Evolutionary conservation across 2,888 invertebrate species (phyloP).

Genomic region (Metalampra italica): DNA sequence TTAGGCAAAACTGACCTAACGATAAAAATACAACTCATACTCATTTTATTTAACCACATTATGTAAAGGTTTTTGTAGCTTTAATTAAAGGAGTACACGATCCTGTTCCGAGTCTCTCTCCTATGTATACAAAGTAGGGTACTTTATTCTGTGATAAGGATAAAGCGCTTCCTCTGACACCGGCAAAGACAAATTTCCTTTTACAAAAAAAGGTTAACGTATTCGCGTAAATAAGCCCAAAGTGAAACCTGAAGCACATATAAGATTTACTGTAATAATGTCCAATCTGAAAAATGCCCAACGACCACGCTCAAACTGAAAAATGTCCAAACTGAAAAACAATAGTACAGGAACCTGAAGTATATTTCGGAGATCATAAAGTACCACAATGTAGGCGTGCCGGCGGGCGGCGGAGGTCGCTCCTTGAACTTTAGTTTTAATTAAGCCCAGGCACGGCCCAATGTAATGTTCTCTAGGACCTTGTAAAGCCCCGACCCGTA

Average conservation of each 20-base stretch:
- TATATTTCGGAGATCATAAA: no score
- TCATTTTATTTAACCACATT: no score
- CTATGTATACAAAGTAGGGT: background rate
- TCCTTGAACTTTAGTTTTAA: conserved; percentile 21
- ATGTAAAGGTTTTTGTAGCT: no score
- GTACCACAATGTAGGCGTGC: conserved; percentile 7
- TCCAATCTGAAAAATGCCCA: no score
- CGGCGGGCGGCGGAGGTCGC: conserved; percentile 24
- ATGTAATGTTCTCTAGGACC: conserved; percentile 11
- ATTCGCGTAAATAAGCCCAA: background rate
- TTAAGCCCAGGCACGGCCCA: conserved; percentile 8
- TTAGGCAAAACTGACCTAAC: no score
- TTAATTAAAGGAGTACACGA: no score
- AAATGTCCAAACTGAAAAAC: no score
- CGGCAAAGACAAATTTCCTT: background rate
- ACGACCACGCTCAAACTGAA: no score
- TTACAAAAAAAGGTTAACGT: background rate
- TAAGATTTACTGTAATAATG: no score
- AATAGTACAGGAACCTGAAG: no score
- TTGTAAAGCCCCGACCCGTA: conserved; percentile 2
- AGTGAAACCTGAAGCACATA: background rate
- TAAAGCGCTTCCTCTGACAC: background rate
- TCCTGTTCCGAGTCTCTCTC: background rate
- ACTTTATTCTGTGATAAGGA: background rate
- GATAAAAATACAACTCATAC: no score